Evolutionary conservation across 1,140 invertebrate genomes (phyloP).

Genomic region (Dreissena rostriformis): DNA sequence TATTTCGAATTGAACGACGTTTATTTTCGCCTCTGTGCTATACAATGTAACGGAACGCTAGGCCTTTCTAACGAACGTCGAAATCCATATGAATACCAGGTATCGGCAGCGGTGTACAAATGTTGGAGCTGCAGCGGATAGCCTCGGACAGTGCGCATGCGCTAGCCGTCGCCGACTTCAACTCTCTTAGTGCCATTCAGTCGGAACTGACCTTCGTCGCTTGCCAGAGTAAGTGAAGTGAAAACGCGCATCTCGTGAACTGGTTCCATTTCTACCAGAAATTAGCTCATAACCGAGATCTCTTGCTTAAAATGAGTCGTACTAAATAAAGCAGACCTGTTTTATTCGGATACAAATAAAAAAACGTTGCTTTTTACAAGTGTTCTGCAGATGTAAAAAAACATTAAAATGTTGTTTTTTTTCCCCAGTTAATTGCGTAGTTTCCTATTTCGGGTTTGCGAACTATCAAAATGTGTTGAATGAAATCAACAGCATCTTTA

Average conservation of each 20-base stretch:
- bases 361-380: background rate
- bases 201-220: slow-evolving; percentile 59
- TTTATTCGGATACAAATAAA: background rate
- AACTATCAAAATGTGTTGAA: no score
- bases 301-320: background rate
- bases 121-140: slow-evolving; percentile 58
- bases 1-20: no score
- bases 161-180: slow-evolving; percentile 59
- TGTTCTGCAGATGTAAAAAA: no score
- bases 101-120: slow-evolving; percentile 16
- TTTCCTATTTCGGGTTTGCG: no score
- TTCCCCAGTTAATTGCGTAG: no score
- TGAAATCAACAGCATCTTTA: no score
- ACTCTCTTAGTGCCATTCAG: slow-evolving; percentile 57
- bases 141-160: slow-evolving; percentile 59
- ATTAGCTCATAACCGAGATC: background rate
- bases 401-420: no score
- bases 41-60: no score
- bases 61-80: no score
- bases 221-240: slow-evolving; percentile 58
- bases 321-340: background rate
- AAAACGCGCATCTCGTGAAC: background rate
- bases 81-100: no score
- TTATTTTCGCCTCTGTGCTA: no score
- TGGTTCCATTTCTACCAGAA: background rate